These are phyloP conservation scores for Aleiodes testaceus DNA, from an alignment of 2,888 invertebrate species.

Conservation along the genomic window DNA sequence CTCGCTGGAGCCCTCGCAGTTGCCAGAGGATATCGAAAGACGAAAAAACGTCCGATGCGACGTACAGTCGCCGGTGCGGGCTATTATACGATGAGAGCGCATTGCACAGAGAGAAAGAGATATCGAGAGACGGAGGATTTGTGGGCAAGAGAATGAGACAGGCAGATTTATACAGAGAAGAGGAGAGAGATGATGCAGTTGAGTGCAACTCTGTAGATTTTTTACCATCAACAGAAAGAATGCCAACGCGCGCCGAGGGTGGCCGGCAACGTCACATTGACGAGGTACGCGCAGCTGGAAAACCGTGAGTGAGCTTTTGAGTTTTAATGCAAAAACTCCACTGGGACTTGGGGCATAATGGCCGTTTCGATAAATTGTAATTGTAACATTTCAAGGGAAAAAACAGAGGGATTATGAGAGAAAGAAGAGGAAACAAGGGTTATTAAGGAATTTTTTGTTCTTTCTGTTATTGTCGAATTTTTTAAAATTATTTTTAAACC, in stretches of 20 bases:
- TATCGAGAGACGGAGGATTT: neutral
- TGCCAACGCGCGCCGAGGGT: slow-evolving; percentile 64
- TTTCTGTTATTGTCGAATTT: no score
- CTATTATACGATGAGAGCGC: slow-evolving; percentile 58
- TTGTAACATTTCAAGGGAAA: slow-evolving; percentile 24
- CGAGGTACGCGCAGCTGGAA: slow-evolving; percentile 71
- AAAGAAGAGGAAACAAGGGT: slow-evolving; percentile 22
- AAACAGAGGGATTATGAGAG: neutral
- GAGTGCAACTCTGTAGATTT: slow-evolving; percentile 31
- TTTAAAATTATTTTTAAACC: neutral
- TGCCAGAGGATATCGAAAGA: slow-evolving; percentile 41
- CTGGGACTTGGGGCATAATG: slow-evolving; percentile 32
- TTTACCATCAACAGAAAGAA: slow-evolving; percentile 55
- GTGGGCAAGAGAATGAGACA: slow-evolving; percentile 26
- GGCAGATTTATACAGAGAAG: slow-evolving; percentile 34
- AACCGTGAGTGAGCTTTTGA: slow-evolving; percentile 57
- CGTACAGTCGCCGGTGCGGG: slow-evolving; percentile 51
- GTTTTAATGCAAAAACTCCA: slow-evolving; percentile 47
- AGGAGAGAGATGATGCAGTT: slow-evolving; percentile 44
- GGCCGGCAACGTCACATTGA: slow-evolving; percentile 68
- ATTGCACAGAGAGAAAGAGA: slow-evolving; percentile 19
- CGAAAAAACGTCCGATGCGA: slow-evolving; percentile 47
- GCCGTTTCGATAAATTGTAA: slow-evolving; percentile 26
- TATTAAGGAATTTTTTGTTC: slow-evolving; percentile 30
- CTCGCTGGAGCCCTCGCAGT: slow-evolving; percentile 9